Conservation (phyloP, 2,888 invertebrate genomes). For the Limenitis camilla region DNA sequence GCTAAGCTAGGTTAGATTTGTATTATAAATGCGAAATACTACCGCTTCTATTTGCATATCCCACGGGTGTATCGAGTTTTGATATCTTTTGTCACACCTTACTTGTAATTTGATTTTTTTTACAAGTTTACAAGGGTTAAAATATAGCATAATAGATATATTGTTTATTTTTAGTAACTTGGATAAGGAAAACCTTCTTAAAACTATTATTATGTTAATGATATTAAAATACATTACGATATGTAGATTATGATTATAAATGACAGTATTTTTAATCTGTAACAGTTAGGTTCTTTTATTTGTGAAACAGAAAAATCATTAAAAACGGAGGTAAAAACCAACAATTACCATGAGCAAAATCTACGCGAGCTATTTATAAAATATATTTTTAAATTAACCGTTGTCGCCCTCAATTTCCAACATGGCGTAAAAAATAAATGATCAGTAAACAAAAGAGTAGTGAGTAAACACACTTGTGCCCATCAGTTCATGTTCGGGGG, state of each 20-base stretch:
- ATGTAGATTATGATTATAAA: no score
- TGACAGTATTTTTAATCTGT: no score
- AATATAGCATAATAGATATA: background rate
- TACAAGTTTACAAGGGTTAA: background rate
- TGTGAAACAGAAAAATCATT: no score
- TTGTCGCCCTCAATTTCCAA: slow-evolving; percentile 26
- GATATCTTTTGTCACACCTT: slow-evolving; percentile 21
- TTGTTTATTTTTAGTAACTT: no score
- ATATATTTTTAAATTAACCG: no score
- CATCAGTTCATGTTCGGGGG: slow-evolving; percentile 28
- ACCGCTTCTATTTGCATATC: slow-evolving; percentile 69
- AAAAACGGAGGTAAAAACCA: no score
- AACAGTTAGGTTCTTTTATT: no score
- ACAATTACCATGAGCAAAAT: no score
- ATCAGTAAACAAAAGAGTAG: slow-evolving; percentile 46
- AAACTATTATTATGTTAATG: no score
- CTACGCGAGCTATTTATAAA: no score
- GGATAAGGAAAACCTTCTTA: no score
- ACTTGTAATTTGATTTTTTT: background rate
- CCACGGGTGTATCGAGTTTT: slow-evolving; percentile 43
- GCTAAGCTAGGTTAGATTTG: slow-evolving; percentile 68
- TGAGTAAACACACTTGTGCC: slow-evolving; percentile 41
- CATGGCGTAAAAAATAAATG: slow-evolving; percentile 42
- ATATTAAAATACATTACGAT: no score
- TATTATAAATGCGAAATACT: slow-evolving; percentile 67